These are phyloP conservation scores for Prunella himalayana DNA, from an alignment of 2,113 vertebrate genomes.

Conservation along the genomic window DNA sequence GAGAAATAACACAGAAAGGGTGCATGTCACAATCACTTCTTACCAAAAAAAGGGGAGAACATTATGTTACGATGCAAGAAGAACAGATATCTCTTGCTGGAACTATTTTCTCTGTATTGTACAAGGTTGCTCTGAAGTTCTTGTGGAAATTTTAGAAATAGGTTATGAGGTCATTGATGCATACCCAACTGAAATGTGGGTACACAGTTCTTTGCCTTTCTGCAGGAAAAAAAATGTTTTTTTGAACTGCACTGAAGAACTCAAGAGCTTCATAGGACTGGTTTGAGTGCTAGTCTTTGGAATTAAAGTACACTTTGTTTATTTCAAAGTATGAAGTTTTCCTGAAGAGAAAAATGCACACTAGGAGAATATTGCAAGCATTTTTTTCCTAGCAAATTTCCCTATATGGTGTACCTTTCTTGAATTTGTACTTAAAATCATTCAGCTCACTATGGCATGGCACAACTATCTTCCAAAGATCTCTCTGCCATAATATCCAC, in stretches of 20 bases:
- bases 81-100: background rate
- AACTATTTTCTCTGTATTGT: background rate
- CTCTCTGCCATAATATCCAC: background rate
- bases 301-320: background rate
- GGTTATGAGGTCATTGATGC: background rate
- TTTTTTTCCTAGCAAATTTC: background rate
- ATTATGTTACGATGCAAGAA: background rate
- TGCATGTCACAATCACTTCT: background rate
- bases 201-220: background rate
- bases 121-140: background rate
- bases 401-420: background rate
- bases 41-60: background rate
- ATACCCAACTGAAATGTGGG: background rate
- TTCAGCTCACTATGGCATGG: background rate
- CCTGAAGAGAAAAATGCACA: background rate
- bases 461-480: background rate
- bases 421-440: background rate
- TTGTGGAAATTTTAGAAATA: background rate
- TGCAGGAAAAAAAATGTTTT: fast-evolving
- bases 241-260: background rate
- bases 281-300: background rate
- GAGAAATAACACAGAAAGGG: background rate
- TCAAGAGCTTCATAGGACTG: background rate
- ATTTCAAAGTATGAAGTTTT: background rate
- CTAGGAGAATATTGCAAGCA: background rate